Evolutionary conservation across 2,888 invertebrate species (phyloP).

Genomic region (Papilio protenor): DNA sequence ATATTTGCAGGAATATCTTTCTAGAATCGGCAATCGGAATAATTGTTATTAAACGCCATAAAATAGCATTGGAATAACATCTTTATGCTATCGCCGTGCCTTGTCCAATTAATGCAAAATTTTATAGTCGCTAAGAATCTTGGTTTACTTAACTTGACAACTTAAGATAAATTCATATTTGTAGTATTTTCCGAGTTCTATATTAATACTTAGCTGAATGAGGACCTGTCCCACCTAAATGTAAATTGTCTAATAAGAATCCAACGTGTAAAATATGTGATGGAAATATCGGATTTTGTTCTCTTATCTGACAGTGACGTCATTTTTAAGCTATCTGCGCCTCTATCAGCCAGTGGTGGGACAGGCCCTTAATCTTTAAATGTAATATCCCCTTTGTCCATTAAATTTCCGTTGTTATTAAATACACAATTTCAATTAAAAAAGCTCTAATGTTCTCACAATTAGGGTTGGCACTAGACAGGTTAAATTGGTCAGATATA

Average conservation of each 20-base stretch:
- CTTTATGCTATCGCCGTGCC: slow-evolving; percentile 6
- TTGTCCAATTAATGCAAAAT: slow-evolving; percentile 17
- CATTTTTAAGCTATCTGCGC: too few species aligned
- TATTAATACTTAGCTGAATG: background rate
- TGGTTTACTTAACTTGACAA: slow-evolving; percentile 6
- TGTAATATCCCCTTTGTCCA: too few species aligned
- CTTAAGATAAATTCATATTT: slow-evolving; percentile 18
- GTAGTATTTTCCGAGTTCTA: background rate
- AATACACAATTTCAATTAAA: background rate
- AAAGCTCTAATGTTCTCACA: background rate
- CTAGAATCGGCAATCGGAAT: slow-evolving; percentile 7
- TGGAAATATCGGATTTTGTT: too few species aligned
- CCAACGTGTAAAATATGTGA: too few species aligned
- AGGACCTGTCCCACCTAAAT: background rate
- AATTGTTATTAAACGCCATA: slow-evolving; percentile 22
- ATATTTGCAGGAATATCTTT: slow-evolving; percentile 3
- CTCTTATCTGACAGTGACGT: too few species aligned
- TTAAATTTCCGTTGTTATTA: background rate
- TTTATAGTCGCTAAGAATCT: slow-evolving; percentile 3
- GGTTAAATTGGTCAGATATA: background rate
- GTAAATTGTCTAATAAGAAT: too few species aligned
- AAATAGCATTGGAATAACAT: slow-evolving; percentile 30
- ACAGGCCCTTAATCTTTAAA: too few species aligned
- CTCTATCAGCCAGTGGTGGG: too few species aligned
- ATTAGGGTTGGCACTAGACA: background rate